phyloP scores from a whole-genome alignment of 2,113 vertebrate species.

The Paramormyrops kingsleyae region DNA sequence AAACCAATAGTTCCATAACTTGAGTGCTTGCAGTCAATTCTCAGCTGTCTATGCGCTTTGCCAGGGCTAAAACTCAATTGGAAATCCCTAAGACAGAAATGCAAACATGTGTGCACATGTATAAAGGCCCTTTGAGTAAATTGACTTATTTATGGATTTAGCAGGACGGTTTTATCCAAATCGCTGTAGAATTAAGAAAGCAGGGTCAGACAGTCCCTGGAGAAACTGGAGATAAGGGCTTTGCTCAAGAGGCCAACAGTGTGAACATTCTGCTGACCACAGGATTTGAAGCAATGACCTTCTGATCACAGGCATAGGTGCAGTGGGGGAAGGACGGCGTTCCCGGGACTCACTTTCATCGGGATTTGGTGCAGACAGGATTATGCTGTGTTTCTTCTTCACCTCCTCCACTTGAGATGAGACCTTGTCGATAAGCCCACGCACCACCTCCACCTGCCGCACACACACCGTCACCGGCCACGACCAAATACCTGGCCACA shows the following conservation, averaged over 20 bases:
- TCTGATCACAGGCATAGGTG: not conserved
- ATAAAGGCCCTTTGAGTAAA: not conserved
- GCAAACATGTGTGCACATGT: not conserved
- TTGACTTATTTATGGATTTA: not conserved
- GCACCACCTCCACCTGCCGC: constrained; percentile 81
- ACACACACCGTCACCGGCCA: not conserved
- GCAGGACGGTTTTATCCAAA: not conserved
- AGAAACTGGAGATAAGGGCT: not conserved
- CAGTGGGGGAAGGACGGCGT: not conserved
- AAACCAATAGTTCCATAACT: not conserved
- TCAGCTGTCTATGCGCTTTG: not conserved
- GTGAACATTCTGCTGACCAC: not conserved
- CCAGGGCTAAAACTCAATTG: not conserved
- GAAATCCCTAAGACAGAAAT: not conserved
- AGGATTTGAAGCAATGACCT: not conserved
- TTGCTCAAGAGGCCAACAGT: not conserved
- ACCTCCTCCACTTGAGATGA: constrained; percentile 79
- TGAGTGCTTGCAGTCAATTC: not conserved
- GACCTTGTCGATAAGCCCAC: constrained; percentile 72
- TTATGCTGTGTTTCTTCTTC: constrained; percentile 85
- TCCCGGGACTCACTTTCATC: constrained; percentile 73
- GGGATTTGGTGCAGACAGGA: constrained; percentile 87
- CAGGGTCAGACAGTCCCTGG: not conserved
- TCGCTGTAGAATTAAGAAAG: not conserved
- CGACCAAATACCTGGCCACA: not conserved